Evolutionary conservation across 2,113 vertebrate species (phyloP), one percentile per base, ranked within the genome.

Genomic region (Tragulus kanchil): DNA sequence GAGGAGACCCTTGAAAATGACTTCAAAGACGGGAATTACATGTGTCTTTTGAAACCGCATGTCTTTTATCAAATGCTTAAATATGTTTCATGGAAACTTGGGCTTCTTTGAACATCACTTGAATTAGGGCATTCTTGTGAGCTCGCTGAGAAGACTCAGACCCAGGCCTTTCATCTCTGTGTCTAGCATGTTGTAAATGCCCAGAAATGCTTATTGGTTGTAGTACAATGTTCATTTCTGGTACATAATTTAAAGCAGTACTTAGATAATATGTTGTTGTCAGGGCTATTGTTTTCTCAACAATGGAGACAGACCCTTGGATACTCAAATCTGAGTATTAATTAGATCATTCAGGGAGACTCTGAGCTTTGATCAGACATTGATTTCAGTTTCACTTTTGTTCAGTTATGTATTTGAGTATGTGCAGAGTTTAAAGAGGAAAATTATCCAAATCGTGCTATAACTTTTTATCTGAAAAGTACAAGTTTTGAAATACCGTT

Each of bases 1-100:
- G 52, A 59, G 50, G 31, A 65, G 61, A 94, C 52, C 48, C 69
- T 85, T 93, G 75, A 93, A 94, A 81, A 54, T 59, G 64, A 91
- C 73, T 95, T 91, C 73, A 94, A 79, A 97, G 93, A 69, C 61
- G 36, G 58, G 61, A 88, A 89, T 81, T 61, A 58, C 42, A 69
- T 17, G 7, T 61, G 69, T 75, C 93, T 94, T 93, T 84, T 78
- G 48, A 94, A 96, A 54, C 56, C 75, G 64, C 6, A 71, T 64
- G 52, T 82, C 93, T 92, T 95, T 96, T 89, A 86, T 81, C 61
- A 89, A 91, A 90, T 81, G n/a, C 71, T 61, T 96, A 90, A 56
- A 5, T 90, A 23, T 86, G 61, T 90, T n/a, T 95, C 15, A 28
- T 54, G 67, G 89, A 87, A 95, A 15, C 48, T 45, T 45, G 28